Evolutionary conservation across 2,797 vertebrate species (phyloP).

Genomic region (Benthosema pterotum): DNA sequence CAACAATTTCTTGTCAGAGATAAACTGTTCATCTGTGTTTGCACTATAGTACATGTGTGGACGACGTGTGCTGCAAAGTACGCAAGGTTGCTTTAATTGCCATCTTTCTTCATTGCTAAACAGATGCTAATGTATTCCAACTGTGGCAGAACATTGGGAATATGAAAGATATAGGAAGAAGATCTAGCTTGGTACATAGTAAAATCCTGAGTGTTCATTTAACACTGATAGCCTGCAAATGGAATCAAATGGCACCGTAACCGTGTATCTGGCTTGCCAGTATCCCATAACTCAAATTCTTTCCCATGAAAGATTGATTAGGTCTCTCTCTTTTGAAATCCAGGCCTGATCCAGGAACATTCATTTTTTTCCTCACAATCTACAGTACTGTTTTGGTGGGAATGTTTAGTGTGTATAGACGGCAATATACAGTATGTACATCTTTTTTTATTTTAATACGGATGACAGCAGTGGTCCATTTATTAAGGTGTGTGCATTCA

Average conservation of each 20-base stretch:
- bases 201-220: too few species aligned
- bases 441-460: too few species aligned
- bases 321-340: constrained; percentile 37
- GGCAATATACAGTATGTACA: too few species aligned
- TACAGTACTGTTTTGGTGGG: constrained; percentile 15
- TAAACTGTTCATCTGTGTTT: constrained; percentile 1
- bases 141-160: constrained; percentile 26
- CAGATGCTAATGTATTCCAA: constrained; percentile 65
- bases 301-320: constrained; percentile 64
- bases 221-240: too few species aligned
- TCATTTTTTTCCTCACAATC: constrained; percentile 9
- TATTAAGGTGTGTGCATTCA: too few species aligned
- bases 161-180: constrained; percentile 36
- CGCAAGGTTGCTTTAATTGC: constrained; percentile 36
- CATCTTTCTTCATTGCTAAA: constrained; percentile 37
- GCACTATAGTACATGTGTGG: constrained; percentile 6
- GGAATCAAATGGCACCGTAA: too few species aligned
- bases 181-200: constrained; percentile 27
- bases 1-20: too few species aligned
- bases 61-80: constrained; percentile 6
- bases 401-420: constrained; percentile 3
- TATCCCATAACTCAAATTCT: constrained; percentile 45
- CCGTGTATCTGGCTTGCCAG: constrained; percentile 20
- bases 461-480: neutral
- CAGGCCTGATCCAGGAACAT: constrained; percentile 18